Evolutionary conservation across 1,140 invertebrate species (phyloP), one percentile per base, ranked within the genome.

Genomic region (Diorhabda sublineata): DNA sequence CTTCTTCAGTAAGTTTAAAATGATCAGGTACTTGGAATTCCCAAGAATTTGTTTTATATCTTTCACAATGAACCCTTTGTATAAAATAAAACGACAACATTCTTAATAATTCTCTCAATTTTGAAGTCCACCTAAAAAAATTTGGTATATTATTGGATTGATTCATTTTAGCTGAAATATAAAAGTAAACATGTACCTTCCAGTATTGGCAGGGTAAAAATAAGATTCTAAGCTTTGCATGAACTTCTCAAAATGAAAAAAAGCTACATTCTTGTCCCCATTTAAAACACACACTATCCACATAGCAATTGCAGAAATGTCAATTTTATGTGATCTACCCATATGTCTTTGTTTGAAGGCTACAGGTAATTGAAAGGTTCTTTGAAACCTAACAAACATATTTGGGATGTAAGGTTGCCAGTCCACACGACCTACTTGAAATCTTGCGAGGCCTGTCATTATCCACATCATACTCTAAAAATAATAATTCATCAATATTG

Each of bases 201-300:
- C 95, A 68, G 83, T 79, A 81, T 98, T 98, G 0, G 95, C 95
- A 63, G 93, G 93, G 83, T 98, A 92, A 76, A 91, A 90, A 82
- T 95, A 98, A 5, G 92, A 94, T 79, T 95, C 92, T 2, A 96
- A 82, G 0, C 92, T 89, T 73, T 90, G 90, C 73, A 97, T 89
- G 76, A 98, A 89, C 70, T 91, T 90, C 64, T 89, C 87, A 42
- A 97, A 82, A 80, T 96, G 88, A 56, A 87, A 85, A 76, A 94
- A 88, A 5, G 89, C 86, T 75, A 85, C 83, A 58, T 85, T 82
- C 47, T 83, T 82, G 7, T 83, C 82, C 58, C 79, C 82, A 72
- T 85, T 85, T 58, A 90, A 82, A 70, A 85, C 86, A 73, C 87
- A 85, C 2, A 91, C 86, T 67, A 94, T 92, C 90, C 91, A 93